Evolutionary conservation across 1,140 invertebrate species (phyloP), one percentile per base, ranked within the genome.

Genomic region (Lasioglossum baleicum): DNA sequence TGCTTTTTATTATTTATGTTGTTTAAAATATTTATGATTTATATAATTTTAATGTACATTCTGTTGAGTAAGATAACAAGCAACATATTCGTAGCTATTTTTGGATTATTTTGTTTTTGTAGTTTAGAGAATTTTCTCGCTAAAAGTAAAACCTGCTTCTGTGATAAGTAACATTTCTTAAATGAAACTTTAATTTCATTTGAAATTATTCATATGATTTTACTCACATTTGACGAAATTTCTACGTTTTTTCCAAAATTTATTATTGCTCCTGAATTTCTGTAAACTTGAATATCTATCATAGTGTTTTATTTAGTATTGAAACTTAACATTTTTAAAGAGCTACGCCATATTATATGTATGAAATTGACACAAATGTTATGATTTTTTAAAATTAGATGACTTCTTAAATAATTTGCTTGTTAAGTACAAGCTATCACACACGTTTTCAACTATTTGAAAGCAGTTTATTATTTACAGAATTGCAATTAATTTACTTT

Each of bases 1-100:
- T 48, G 7, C 40, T 15, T 78, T 78, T 71, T 3, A 31, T 48
- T 53, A 17, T 35, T 68, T 67, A 40, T 61, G 1, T 22, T 67
- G 48, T 56, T 26, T 53, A 2, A 51, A 53, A 31, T 11, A 64
- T 44, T 22, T 58, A 42, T 44, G 4, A 65, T 15, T 15, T 20
- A n/a, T 35, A 20, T 53, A 8, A 68, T 67, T 66, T 42, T 61
- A 22, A 66, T 66, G 42, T 66, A 2, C 44, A 15, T 66, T 44
- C 6, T 48, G 13, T 67, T 26, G 2, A 48, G 60, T 69, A 60
- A 69, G 8, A 60, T 60, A 11, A 35, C 56, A 40, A 31, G 10
- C 11, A n/a, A 22, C 17, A 4, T 66, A 44, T 60, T 35, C 69
- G 48, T 17, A 35, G 3, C 0, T 69, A 35, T 48, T 20, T 69